Evolutionary conservation across 2,113 vertebrate species (phyloP).

Genomic region (Heterocephalus glaber): DNA sequence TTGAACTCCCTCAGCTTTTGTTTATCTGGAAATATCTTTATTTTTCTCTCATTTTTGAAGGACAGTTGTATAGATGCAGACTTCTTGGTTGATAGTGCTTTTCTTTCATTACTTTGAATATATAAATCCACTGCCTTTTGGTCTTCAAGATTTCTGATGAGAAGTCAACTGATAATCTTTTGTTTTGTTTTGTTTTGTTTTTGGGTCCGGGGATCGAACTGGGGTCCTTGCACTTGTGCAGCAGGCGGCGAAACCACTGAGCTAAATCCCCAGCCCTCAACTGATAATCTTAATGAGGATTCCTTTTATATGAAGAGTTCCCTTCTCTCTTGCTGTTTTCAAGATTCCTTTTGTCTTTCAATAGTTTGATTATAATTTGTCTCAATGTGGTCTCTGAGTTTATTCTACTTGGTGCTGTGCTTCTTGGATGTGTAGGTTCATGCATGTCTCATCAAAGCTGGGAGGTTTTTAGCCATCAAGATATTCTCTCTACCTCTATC

Average conservation of each 20-base stretch:
- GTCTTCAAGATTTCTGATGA: neutral
- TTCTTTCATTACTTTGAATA: neutral
- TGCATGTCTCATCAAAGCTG: neutral
- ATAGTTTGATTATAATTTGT: neutral
- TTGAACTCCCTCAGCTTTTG: neutral
- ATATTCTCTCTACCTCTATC: neutral
- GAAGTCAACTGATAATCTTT: neutral
- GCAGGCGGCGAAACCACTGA: too few species aligned
- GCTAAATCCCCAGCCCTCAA: too few species aligned
- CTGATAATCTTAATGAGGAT: too few species aligned
- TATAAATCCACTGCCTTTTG: neutral
- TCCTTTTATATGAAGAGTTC: neutral
- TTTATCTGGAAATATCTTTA: neutral
- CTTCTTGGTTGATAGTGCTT: neutral
- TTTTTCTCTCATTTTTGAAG: neutral
- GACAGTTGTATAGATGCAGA: neutral
- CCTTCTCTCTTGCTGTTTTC: neutral
- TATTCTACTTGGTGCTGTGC: neutral
- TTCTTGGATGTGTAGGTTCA: neutral
- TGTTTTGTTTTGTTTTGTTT: too few species aligned
- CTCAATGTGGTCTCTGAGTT: neutral
- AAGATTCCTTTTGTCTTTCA: neutral
- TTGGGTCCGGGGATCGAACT: too few species aligned
- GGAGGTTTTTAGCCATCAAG: neutral
- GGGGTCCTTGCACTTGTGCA: too few species aligned